phyloP scores from a whole-genome alignment of 2,888 invertebrate genomes.

The Marasmarcha lunaedactyla region DNA sequence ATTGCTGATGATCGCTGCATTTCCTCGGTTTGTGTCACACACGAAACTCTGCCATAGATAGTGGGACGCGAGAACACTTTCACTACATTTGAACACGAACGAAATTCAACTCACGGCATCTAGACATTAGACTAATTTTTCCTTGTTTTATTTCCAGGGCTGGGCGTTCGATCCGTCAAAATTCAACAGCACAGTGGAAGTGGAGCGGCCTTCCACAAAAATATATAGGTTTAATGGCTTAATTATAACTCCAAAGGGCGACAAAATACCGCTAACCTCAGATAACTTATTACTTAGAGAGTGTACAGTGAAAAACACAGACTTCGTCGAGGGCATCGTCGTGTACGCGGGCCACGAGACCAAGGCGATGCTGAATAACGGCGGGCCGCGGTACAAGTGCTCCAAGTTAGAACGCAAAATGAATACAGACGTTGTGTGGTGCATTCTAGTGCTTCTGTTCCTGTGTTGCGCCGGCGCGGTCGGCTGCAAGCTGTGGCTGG shows the following conservation, averaged over 20 bases:
- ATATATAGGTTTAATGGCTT: slow-evolving; percentile 95
- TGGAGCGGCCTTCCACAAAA: slow-evolving; percentile 95
- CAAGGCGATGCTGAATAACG: slow-evolving; percentile 97
- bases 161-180: slow-evolving; percentile 81
- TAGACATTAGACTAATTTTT: slow-evolving; percentile 1
- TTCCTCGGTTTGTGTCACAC: no score
- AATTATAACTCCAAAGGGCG: slow-evolving; percentile 83
- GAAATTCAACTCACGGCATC: no score
- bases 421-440: slow-evolving; percentile 97
- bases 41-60: no score
- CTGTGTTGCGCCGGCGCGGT: slow-evolving; percentile 92
- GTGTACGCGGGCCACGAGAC: slow-evolving; percentile 98
- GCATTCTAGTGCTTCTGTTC: slow-evolving; percentile 89
- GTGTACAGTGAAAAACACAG: slow-evolving; percentile 95
- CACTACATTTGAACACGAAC: no score
- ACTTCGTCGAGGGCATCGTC: slow-evolving; percentile 95
- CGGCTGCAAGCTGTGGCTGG: slow-evolving; percentile 90
- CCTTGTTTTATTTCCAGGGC: slow-evolving; percentile 60
- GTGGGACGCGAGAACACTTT: no score
- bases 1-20: no score
- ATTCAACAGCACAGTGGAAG: slow-evolving; percentile 88
- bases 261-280: slow-evolving; percentile 84
- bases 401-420: slow-evolving; percentile 92
- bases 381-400: slow-evolving; percentile 93
- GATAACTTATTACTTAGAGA: slow-evolving; percentile 94